These are phyloP conservation scores for Gyrodactylus salaris DNA, from an alignment of 1,140 invertebrate species.

Conservation along the genomic window DNA sequence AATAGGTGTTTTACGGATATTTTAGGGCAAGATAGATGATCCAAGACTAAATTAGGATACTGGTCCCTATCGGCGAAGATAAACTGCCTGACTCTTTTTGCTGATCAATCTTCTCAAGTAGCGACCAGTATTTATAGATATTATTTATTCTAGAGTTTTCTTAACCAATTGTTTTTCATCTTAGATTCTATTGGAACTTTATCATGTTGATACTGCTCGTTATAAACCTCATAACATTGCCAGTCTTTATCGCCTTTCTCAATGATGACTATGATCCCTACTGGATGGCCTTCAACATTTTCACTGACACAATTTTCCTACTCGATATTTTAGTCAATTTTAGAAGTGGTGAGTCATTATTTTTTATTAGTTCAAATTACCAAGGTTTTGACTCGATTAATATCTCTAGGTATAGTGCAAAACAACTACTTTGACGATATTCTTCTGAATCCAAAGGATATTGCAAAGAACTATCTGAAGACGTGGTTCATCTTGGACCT, in stretches of 20 bases:
- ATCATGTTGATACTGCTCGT: conserved; percentile 73
- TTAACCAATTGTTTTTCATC: no score
- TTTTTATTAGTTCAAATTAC: neutral
- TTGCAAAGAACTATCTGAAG: conserved; percentile 83
- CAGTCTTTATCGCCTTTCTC: conserved; percentile 62
- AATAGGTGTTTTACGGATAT: no score
- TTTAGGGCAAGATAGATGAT: no score
- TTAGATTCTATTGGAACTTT: conserved; percentile 82
- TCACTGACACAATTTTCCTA: conserved; percentile 85
- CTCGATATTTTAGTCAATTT: conserved; percentile 93
- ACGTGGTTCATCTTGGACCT: conserved; percentile 47
- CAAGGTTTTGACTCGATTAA: no score
- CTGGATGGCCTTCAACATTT: conserved; percentile 59
- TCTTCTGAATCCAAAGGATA: conserved; percentile 82
- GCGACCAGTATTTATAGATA: no score
- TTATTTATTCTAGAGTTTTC: no score
- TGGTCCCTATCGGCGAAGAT: no score
- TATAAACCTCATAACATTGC: conserved; percentile 73
- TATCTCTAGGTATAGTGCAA: neutral
- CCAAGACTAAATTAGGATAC: no score
- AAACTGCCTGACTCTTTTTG: no score
- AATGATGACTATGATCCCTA: conserved; percentile 8
- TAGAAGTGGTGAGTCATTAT: conserved; percentile 41
- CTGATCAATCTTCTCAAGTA: no score
- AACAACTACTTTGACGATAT: conserved; percentile 32